phyloP scores from a whole-genome alignment of 2,113 vertebrate species.

The Mus spicilegus region DNA sequence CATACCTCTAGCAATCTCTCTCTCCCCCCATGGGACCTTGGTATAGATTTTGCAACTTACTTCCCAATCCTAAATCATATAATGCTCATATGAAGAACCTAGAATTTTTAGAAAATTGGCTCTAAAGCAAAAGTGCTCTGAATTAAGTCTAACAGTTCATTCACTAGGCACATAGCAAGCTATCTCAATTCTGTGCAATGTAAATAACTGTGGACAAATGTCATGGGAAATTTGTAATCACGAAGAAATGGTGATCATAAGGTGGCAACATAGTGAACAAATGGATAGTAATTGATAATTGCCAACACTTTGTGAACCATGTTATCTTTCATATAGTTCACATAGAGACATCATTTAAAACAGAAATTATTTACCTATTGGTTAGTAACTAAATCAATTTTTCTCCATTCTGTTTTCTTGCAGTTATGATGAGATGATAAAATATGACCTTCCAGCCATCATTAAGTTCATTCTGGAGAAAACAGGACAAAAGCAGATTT shows the following conservation, averaged over 20 bases:
- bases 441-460: conserved; percentile 93
- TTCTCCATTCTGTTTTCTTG: conserved; percentile 58
- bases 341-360: neutral
- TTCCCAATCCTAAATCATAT: neutral
- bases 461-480: conserved; percentile 92
- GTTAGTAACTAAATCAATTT: neutral
- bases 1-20: neutral
- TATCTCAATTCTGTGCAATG: neutral
- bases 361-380: neutral
- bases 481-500: conserved; percentile 91
- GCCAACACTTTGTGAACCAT: neutral
- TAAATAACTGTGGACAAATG: neutral
- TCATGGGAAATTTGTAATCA: neutral
- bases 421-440: conserved; percentile 95
- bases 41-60: too few relatives aligned
- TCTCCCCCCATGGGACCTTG: neutral
- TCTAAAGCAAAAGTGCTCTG: neutral
- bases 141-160: neutral
- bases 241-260: neutral
- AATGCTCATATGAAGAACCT: neutral
- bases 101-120: neutral
- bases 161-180: neutral
- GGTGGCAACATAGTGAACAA: neutral
- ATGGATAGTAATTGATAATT: neutral
- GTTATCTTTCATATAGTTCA: neutral